Evolutionary conservation across 2,113 vertebrate species (phyloP).

Genomic region (Siphamia tubifer): DNA sequence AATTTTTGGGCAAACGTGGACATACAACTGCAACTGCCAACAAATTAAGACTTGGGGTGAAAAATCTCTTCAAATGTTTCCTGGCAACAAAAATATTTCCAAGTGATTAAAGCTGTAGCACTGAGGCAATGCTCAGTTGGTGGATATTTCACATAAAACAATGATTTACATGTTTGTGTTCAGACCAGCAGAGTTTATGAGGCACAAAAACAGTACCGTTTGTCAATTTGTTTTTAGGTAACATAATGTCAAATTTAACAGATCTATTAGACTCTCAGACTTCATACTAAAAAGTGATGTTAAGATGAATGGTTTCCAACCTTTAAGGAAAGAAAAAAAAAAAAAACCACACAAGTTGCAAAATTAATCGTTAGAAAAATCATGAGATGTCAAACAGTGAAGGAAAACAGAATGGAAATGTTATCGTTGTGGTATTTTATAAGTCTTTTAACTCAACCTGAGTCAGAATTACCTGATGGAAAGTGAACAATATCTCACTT

Average conservation of each 20-base stretch:
- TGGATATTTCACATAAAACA: slow-evolving; percentile 35
- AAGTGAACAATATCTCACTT: no score
- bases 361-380: no score
- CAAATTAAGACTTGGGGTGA: slow-evolving; percentile 48
- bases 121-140: slow-evolving; percentile 39
- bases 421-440: no score
- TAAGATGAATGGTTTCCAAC: background rate
- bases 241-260: background rate
- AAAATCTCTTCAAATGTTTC: slow-evolving; percentile 71
- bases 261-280: background rate
- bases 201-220: slow-evolving; percentile 19
- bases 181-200: slow-evolving; percentile 37
- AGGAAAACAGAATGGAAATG: no score
- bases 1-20: slow-evolving; percentile 45
- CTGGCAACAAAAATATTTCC: slow-evolving; percentile 75
- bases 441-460: no score
- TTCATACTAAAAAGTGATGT: background rate
- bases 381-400: no score
- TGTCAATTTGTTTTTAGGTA: background rate
- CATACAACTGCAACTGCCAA: slow-evolving; percentile 46
- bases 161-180: slow-evolving; percentile 50
- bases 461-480: no score
- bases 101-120: slow-evolving; percentile 66
- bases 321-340: background rate
- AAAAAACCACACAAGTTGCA: no score